phyloP scores from a whole-genome alignment of 1,140 invertebrate genomes.

The Pachypsylla venusta region DNA sequence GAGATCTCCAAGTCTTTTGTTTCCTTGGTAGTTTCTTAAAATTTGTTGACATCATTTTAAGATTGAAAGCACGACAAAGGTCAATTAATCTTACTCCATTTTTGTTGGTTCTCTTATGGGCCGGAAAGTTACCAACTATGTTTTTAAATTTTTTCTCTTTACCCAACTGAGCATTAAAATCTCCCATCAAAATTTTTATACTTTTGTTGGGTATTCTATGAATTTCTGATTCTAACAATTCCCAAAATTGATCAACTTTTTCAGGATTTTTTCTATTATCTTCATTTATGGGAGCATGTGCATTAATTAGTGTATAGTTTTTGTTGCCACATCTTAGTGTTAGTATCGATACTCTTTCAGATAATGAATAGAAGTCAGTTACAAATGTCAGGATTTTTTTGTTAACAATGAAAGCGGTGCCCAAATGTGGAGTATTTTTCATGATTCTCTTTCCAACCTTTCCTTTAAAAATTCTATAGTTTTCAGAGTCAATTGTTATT shows the following conservation, averaged over 20 bases:
- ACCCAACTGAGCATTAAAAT: constrained; percentile 17
- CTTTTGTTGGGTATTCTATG: constrained; percentile 6
- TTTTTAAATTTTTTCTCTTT: constrained; percentile 10
- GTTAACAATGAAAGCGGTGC: not conserved
- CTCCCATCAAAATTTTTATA: constrained; percentile 18
- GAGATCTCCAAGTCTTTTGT: constrained; percentile 12
- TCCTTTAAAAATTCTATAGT: constrained; percentile 3
- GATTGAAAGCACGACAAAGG: not conserved
- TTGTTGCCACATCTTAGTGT: not conserved
- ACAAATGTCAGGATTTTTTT: not conserved
- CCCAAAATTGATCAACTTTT: not conserved
- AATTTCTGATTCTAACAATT: not conserved
- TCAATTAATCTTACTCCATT: not conserved
- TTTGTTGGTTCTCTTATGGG: constrained; percentile 4
- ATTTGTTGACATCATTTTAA: not conserved
- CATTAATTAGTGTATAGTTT: not conserved
- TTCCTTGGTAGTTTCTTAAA: not conserved
- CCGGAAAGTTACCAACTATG: not conserved
- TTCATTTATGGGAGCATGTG: not conserved
- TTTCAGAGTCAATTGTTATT: too few relatives aligned
- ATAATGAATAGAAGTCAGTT: not conserved
- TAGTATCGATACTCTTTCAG: not conserved
- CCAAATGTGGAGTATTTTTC: not conserved
- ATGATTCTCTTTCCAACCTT: not conserved
- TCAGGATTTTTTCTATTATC: constrained; percentile 1